Evolutionary conservation across 2,888 invertebrate genomes (phyloP), one percentile per base, ranked within the genome.

Genomic region (Hydriomena furcata): DNA sequence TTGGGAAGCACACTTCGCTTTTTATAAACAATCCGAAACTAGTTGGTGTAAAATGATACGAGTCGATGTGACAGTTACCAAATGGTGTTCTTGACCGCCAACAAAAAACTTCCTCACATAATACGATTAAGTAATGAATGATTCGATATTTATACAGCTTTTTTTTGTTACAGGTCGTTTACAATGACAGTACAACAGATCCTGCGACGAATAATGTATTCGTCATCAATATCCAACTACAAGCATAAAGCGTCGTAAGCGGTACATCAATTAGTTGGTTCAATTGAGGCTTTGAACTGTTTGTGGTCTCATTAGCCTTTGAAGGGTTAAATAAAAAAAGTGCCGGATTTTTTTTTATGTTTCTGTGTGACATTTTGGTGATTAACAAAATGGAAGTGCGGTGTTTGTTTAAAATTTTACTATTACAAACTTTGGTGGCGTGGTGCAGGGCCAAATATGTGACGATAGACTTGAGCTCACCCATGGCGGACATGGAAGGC

Each of bases 381-480:
- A 69, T 80, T 44, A 76, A 70, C 73, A 88, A 82, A 66, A 86
- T 87, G 87, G 80, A 83, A 67, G 79, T 84, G 76, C 75, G 81
- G 76, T 84, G 84, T 82, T 77, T 88, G 59, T 88, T 85, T 54
- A 86, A 84, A 78, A 75, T 89, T 40, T 68, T 90, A 61, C 67
- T 90, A 53, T 88, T 90, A 63, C 86, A 86, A 83, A 76, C 81
- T 66, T 66, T 86, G 71, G 80, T 87, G 57, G 75, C 76, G 64
- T 81, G 84, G 80, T 89, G 89, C 56, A 73, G 76, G 58, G 87
- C 84, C 24, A 89, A 86, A 62, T 79, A 83, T 48, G 73, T 88
- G 48, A 75, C 80, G 65, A 71, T 78, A 66, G 63, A 70, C 32
- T 52, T 55, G 13, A 65, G 61, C 17, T 50, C 68, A 47, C 68